phyloP scores from a whole-genome alignment of 1,140 invertebrate species.

The Brachionus manjavacas region DNA sequence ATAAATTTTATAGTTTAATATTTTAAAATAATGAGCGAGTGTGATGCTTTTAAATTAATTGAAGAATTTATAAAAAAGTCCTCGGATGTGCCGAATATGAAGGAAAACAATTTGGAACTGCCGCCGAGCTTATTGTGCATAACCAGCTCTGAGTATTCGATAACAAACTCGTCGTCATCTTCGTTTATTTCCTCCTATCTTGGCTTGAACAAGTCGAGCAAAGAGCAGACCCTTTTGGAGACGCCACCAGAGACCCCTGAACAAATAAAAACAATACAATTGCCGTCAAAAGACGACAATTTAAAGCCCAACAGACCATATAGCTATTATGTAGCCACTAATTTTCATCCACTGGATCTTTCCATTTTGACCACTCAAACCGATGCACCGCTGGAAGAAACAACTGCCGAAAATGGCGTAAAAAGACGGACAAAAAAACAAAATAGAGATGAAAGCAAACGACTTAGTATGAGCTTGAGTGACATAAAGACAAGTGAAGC shows the following conservation, averaged over 20 bases:
- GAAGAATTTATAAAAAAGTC: conserved; percentile 32
- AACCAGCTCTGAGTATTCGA: neutral
- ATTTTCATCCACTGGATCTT: conserved; percentile 36
- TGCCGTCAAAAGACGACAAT: neutral
- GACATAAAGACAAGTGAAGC: neutral
- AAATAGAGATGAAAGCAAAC: neutral
- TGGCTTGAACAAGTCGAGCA: neutral
- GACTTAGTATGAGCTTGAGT: conserved; percentile 27
- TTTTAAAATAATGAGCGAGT: conserved; percentile 17
- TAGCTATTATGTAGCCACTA: conserved; percentile 35
- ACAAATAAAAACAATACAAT: neutral
- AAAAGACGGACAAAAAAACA: neutral
- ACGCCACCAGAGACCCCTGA: conserved; percentile 22
- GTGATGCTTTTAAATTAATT: conserved; percentile 28
- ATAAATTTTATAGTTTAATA: neutral
- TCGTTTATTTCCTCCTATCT: conserved; percentile 8
- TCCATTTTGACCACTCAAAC: neutral
- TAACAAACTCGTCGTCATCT: neutral
- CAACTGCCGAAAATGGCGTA: neutral
- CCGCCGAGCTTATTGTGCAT: neutral
- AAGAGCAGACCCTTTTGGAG: neutral
- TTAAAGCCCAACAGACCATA: neutral
- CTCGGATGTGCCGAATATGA: neutral
- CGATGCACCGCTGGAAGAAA: neutral
- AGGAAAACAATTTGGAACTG: neutral